These are phyloP conservation scores for Nomada fabriciana DNA, from an alignment of 2,888 invertebrate genomes.

Conservation along the genomic window DNA sequence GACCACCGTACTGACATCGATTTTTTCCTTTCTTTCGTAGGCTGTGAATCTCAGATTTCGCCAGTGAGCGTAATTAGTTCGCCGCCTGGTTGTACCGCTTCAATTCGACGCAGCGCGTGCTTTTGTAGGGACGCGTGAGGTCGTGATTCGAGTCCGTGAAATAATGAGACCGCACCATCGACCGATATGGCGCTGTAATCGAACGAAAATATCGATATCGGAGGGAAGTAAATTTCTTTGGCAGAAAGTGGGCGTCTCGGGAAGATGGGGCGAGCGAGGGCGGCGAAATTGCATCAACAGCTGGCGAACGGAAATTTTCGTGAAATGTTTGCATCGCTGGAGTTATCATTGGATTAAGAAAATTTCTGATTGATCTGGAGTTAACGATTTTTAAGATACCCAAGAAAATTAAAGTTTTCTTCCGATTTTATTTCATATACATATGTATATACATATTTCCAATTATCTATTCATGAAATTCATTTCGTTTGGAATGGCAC, in stretches of 20 bases:
- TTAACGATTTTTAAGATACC: slow-evolving; percentile 5
- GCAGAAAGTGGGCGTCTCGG: background rate
- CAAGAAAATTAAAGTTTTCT: slow-evolving; percentile 26
- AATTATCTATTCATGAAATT: background rate
- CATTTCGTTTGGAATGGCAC: background rate
- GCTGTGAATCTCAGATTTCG: background rate
- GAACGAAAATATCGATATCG: slow-evolving; percentile 5
- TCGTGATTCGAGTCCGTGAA: background rate
- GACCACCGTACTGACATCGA: background rate
- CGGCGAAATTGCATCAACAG: slow-evolving; percentile 23
- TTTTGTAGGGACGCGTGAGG: background rate
- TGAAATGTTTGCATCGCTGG: slow-evolving; percentile 11
- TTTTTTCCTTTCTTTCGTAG: slow-evolving; percentile 1
- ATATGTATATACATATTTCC: slow-evolving; percentile 1
- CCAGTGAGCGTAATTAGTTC: slow-evolving; percentile 22
- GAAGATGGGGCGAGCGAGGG: background rate
- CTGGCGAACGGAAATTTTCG: slow-evolving; percentile 37
- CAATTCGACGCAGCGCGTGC: slow-evolving; percentile 4
- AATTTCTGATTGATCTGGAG: slow-evolving; percentile 39
- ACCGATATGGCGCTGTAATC: background rate
- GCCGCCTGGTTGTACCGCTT: slow-evolving; percentile 15
- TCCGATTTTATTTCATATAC: background rate
- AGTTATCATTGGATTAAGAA: slow-evolving; percentile 39
- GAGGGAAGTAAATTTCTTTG: slow-evolving; percentile 13
- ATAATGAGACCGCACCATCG: slow-evolving; percentile 24